These are phyloP conservation scores for Bufo bufo DNA, from an alignment of 2,113 vertebrate species.

Conservation along the genomic window DNA sequence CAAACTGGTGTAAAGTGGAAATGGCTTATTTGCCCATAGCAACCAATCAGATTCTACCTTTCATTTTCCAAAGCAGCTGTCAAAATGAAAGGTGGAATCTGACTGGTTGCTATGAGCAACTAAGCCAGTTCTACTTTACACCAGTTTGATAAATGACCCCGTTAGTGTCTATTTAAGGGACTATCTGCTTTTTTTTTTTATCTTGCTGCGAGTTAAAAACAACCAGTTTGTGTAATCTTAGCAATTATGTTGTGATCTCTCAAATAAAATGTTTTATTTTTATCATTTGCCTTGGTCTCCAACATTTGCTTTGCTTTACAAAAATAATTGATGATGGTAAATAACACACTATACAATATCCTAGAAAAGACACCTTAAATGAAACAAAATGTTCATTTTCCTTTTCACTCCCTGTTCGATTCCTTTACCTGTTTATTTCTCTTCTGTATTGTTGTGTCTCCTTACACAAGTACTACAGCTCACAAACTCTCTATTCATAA, in stretches of 20 bases:
- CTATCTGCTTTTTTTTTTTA: not conserved
- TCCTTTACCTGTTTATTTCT: not conserved
- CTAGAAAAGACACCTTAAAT: not conserved
- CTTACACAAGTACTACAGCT: not conserved
- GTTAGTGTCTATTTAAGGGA: too few species aligned
- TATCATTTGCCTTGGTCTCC: not conserved
- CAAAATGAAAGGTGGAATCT: too few species aligned
- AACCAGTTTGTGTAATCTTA: not conserved
- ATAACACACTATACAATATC: not conserved
- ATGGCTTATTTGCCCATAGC: too few species aligned
- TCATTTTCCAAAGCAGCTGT: too few species aligned
- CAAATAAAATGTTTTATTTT: slow-evolving; percentile 4
- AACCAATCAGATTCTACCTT: too few species aligned
- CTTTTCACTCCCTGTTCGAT: not conserved
- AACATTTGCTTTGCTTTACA: not conserved
- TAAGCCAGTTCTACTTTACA: too few species aligned
- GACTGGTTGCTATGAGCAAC: too few species aligned
- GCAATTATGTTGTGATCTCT: not conserved
- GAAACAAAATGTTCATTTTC: not conserved
- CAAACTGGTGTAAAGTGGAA: too few species aligned
- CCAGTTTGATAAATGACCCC: too few species aligned
- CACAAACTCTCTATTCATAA: not conserved
- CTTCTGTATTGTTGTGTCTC: too few species aligned
- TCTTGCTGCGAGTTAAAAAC: not conserved
- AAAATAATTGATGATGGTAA: not conserved